phyloP scores from a whole-genome alignment of 2,797 vertebrate genomes.

The Hirundo rustica region DNA sequence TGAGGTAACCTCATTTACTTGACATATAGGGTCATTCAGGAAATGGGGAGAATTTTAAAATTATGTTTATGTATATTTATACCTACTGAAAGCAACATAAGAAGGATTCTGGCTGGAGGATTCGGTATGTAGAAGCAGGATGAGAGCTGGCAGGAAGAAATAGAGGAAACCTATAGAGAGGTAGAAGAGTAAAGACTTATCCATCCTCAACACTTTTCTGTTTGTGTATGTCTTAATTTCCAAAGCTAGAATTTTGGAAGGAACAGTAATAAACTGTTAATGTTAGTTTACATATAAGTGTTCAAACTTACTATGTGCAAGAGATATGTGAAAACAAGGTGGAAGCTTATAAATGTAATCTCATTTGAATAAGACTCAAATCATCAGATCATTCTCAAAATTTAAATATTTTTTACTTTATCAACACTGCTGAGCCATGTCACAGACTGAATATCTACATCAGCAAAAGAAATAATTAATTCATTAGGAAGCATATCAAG shows the following conservation, averaged over 20 bases:
- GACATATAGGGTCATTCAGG: neutral
- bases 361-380: neutral
- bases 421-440: neutral
- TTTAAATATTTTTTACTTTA: neutral
- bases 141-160: neutral
- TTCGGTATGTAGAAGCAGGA: neutral
- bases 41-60: fast-evolving
- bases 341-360: neutral
- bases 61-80: too few species aligned
- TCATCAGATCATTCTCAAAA: neutral
- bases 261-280: neutral
- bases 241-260: neutral
- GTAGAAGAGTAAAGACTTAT: neutral
- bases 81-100: neutral
- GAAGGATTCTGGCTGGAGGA: neutral
- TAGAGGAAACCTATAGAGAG: neutral
- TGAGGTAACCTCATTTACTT: neutral
- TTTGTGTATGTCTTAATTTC: neutral
- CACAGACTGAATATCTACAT: neutral
- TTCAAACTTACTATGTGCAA: neutral
- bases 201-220: neutral
- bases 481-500: neutral
- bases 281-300: neutral
- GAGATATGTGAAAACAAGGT: neutral
- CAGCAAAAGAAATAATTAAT: neutral